Base-by-base conservation (phyloP, 1,140 invertebrate species). In the Camponotus vicinus region DNA sequence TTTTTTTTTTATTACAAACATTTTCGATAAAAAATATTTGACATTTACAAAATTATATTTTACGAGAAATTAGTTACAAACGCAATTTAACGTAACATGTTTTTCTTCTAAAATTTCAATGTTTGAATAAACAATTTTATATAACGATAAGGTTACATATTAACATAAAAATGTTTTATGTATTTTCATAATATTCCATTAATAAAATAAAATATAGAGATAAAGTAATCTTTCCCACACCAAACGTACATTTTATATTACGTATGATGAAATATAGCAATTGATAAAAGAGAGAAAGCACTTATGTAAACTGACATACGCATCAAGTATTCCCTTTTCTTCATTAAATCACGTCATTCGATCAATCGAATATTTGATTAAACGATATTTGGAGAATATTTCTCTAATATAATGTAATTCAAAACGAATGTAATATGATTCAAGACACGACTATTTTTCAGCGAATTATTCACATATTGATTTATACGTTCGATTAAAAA, bases 301-400 rank as follows among this genome's bases (percentile, higher is more conserved):
- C 64, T n/a, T 80, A 42, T 34, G 7, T 69, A 70, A 70, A 70
- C 9, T 13, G 49, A 59, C 49, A 5, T 40, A 40, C 59, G 18
- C 52, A 18, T 80, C 77, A 70, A 70, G 18, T 80, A 71, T 80
- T 27, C 70, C n/a, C 9, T 57, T 40, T 21, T 21, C 78, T 71
- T 80, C 27, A 40, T 80, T 42, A 59, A n/a, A 27, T 37, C 9
- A 42, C 18, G 34, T 59, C 64, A 40, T 11, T 69, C 34, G 49
- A 55, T 55, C 77, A 80, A 57, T 80, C 77, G n/a, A 15, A 42
- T 52, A 11, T 34, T 70, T 32, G 49, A 57, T 71, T 42, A 42
- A 70, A 80, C 34, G 52, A 2, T 27, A 42, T 63, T 67, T n/a
- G 37, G 13, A 13, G 27, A 32, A 49, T 66, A 15, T 18, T 18